A percentile compares a stretch with the other conserved stretches of the same genome.
Conservation (phyloP, 2,888 invertebrate genomes). For the Microplitis manilae region DNA sequence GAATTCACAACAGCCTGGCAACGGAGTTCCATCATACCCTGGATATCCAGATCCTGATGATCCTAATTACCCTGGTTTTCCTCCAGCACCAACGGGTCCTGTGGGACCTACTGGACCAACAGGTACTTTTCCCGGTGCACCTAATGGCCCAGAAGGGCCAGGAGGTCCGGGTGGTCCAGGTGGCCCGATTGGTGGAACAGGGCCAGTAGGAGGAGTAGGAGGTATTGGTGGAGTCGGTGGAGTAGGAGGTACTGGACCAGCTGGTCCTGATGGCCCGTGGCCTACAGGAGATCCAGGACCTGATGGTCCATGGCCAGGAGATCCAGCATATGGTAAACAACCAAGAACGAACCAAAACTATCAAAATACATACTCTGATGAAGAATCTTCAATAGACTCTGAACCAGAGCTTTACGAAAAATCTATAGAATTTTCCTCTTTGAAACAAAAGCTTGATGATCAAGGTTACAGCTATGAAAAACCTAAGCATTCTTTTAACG, state of each 20-base stretch:
- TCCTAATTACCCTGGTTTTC: slow-evolving; percentile 15
- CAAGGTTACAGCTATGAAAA: slow-evolving; percentile 16
- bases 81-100: neutral
- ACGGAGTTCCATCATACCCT: slow-evolving; percentile 36
- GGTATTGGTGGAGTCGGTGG: slow-evolving; percentile 58
- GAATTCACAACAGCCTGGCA: neutral
- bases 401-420: slow-evolving; percentile 44
- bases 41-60: neutral
- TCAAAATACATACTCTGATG: neutral
- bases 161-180: neutral
- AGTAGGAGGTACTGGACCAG: slow-evolving; percentile 58
- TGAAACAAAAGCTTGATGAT: neutral
- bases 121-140: slow-evolving; percentile 22
- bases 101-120: neutral
- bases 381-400: slow-evolving; percentile 38
- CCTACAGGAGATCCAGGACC: slow-evolving; percentile 66
- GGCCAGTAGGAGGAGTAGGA: slow-evolving; percentile 53
- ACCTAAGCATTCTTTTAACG: neutral
- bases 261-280: slow-evolving; percentile 60
- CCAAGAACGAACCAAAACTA: neutral
- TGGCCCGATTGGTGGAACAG: slow-evolving; percentile 54
- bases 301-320: slow-evolving; percentile 67
- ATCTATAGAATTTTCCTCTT: slow-evolving; percentile 10
- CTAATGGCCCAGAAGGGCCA: slow-evolving; percentile 51
- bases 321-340: slow-evolving; percentile 58